A percentile compares a stretch with the other conserved stretches of the same genome.
Conservation (phyloP, 2,888 invertebrate species). For the Didymodactylos carnosus region DNA sequence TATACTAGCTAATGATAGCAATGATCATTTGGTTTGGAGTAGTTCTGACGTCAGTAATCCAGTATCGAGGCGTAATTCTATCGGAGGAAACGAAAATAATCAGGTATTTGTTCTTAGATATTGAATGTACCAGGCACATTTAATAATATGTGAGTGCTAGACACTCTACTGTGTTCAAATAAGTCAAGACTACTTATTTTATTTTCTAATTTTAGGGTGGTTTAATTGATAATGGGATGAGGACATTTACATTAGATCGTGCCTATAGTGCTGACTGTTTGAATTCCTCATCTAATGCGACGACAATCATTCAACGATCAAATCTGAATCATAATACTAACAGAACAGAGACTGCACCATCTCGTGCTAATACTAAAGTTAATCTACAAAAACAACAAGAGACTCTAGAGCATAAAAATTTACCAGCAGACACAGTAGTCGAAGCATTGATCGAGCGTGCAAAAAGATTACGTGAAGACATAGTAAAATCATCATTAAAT, state of each 20-base stretch:
- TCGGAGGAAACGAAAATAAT: background rate
- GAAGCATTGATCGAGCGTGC: constrained; percentile 2
- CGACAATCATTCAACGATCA: background rate
- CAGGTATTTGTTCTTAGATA: no score
- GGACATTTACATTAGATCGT: background rate
- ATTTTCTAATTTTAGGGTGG: background rate
- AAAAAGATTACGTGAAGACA: background rate
- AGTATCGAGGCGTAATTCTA: background rate
- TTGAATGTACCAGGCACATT: no score
- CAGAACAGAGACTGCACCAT: background rate
- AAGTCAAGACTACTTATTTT: background rate
- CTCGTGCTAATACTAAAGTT: background rate
- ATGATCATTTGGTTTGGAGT: background rate
- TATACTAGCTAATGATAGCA: background rate
- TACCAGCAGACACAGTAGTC: background rate
- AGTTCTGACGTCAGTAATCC: background rate
- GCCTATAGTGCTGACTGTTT: background rate
- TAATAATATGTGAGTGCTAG: no score
- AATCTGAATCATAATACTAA: no score
- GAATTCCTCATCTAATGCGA: background rate
- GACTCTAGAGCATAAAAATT: background rate
- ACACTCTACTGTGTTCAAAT: no score
- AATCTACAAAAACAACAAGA: background rate
- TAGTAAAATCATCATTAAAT: background rate
- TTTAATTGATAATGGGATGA: background rate